phyloP scores from a whole-genome alignment of 2,888 invertebrate genomes.

The Drosophila nigricruria region DNA sequence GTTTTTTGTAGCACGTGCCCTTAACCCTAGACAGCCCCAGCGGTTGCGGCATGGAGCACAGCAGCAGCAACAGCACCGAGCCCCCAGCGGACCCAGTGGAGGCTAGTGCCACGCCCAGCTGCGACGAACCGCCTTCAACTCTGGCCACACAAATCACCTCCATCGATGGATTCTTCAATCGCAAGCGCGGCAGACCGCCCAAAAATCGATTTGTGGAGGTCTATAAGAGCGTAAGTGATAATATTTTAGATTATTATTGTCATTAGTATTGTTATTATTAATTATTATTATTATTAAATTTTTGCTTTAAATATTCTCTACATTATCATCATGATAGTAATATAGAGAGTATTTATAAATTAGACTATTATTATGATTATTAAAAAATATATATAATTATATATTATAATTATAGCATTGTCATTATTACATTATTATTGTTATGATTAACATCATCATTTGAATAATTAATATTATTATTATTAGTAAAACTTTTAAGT shows the following conservation, averaged over 20 bases:
- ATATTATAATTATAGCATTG: too few relatives aligned
- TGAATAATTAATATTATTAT: too few relatives aligned
- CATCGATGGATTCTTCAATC: conserved; percentile 95
- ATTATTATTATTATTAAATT: too few relatives aligned
- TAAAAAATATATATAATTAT: too few relatives aligned
- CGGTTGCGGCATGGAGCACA: conserved; percentile 42
- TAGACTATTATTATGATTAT: too few relatives aligned
- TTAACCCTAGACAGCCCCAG: conserved; percentile 19
- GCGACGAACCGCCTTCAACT: conserved; percentile 35
- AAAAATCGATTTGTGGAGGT: conserved; percentile 97
- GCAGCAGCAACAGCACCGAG: conserved; percentile 22
- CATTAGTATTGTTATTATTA: background rate
- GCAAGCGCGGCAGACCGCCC: conserved; percentile 97
- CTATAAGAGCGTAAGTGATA: conserved; percentile 92
- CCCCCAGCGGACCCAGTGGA: conserved; percentile 28
- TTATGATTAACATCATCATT: too few relatives aligned
- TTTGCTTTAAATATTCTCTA: too few relatives aligned
- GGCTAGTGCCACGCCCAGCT: conserved; percentile 20
- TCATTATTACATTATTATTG: too few relatives aligned
- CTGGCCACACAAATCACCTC: conserved; percentile 87
- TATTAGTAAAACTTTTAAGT: too few relatives aligned
- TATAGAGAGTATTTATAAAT: too few relatives aligned
- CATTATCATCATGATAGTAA: too few relatives aligned
- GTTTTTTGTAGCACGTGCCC: conserved; percentile 46
- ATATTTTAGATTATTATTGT: background rate